Evolutionary conservation across 2,113 vertebrate genomes (phyloP).

Genomic region (Redunca redunca): DNA sequence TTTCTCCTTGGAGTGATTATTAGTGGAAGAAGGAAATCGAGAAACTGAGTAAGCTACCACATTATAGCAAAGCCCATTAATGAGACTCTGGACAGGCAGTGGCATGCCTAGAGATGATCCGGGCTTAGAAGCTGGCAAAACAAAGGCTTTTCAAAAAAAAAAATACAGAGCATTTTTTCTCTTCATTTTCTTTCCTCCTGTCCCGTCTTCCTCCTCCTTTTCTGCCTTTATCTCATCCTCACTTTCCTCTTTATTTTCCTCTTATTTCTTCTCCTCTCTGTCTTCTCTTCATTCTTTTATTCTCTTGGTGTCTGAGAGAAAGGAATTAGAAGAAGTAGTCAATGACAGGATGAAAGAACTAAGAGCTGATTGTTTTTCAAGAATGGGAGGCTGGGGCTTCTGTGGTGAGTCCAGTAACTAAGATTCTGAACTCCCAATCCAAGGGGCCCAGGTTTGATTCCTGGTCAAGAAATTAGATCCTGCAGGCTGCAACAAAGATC

Average conservation of each 20-base stretch:
- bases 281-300: background rate
- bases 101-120: background rate
- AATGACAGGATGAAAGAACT: background rate
- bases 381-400: background rate
- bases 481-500: background rate
- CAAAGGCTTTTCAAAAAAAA: background rate
- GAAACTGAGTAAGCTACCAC: background rate
- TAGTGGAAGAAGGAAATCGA: background rate
- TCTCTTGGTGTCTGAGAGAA: background rate
- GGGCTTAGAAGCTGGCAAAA: background rate
- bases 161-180: background rate
- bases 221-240: background rate
- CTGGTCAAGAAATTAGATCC: background rate
- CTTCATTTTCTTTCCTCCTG: background rate
- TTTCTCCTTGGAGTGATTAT: background rate
- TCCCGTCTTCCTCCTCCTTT: background rate
- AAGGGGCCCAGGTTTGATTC: background rate
- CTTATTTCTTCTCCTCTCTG: background rate
- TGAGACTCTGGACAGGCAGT: accelerated
- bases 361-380: background rate
- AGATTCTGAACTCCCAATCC: background rate
- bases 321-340: background rate
- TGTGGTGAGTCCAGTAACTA: background rate
- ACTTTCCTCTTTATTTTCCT: background rate
- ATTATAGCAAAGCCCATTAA: background rate